Base-by-base conservation (phyloP, 2,888 invertebrate genomes). In the Rhimphoctona megacephalus region DNA sequence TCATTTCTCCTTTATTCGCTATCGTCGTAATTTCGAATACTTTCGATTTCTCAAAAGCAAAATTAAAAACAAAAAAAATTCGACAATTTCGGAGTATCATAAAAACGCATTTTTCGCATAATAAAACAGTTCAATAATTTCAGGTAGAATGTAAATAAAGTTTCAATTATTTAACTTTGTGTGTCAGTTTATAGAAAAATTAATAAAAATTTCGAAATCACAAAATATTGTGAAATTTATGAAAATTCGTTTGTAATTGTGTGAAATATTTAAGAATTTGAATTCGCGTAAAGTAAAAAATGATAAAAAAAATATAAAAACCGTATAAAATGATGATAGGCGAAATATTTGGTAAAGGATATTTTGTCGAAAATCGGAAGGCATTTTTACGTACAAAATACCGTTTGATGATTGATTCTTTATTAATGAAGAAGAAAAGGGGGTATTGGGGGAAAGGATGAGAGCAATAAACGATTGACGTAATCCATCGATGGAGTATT, bases 381-480 rank as follows among this genome's bases (percentile, higher is more conserved):
- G 43, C 64, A 61, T n/a, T 39, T 61, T 69, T 64, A 61, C 49
- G 73, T 81, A 73, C 73, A 22, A 74, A 73, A 66, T 83, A 85
- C 78, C 85, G 77, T 89, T 89, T 88, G 90, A 90, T 90, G 87
- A 30, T 90, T 89, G 88, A 89, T 85, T 90, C 85, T 88, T 89
- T 89, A 87, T 88, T 89, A 76, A 85, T 78, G 85, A 86, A 89
- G 85, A 86, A 83, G 82, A 88, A 85, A 79, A 52, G 57, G 76
- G 30, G 19, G 46, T 6, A 22, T 25, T 3, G 33, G 76, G 64
- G 6, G 33, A 17, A 25, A 46, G 30, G 46, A 67, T 33, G 52
- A 36, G 43, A 80, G 85, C 76, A 69, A 82, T 81, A 74, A 83
- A 84, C 81, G 83, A 73, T 82, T 66, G 86, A 83, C 73, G 78